Evolutionary conservation across 2,888 invertebrate genomes (phyloP).

Genomic region (Elegia similella): DNA sequence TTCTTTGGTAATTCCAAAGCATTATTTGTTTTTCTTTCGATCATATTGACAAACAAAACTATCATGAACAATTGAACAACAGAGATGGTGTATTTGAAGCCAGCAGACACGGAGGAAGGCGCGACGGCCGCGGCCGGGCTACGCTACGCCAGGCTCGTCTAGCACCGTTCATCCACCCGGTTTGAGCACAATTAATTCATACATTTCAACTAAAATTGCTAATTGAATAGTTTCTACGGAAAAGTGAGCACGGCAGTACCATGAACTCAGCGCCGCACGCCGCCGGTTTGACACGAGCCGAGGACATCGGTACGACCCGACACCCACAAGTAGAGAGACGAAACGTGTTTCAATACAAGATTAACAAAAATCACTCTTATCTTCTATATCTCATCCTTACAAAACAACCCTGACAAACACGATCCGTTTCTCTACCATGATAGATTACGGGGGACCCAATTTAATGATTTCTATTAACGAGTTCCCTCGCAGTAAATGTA

Average conservation of each 20-base stretch:
- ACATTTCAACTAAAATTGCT: slow-evolving; percentile 4
- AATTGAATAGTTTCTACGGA: slow-evolving; percentile 13
- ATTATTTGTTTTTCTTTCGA: too few species aligned
- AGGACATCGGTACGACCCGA: too few species aligned
- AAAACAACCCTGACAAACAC: too few species aligned
- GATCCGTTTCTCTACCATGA: neutral
- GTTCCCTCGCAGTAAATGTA: neutral
- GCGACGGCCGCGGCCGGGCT: neutral
- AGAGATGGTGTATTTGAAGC: neutral
- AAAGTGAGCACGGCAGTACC: slow-evolving; percentile 14
- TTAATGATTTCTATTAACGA: neutral
- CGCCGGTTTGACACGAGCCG: neutral
- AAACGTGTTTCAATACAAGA: too few species aligned
- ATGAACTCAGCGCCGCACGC: neutral
- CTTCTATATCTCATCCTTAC: too few species aligned
- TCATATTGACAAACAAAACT: too few species aligned
- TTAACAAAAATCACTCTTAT: too few species aligned
- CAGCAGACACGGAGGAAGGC: neutral
- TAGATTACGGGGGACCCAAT: neutral
- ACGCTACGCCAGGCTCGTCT: slow-evolving; percentile 11
- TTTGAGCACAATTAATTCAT: slow-evolving; percentile 12
- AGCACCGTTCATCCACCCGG: slow-evolving; percentile 3
- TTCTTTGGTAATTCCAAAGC: too few species aligned
- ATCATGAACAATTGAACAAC: neutral
- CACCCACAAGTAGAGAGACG: too few species aligned